phyloP scores from a whole-genome alignment of 2,113 vertebrate genomes.

The Progne subis region DNA sequence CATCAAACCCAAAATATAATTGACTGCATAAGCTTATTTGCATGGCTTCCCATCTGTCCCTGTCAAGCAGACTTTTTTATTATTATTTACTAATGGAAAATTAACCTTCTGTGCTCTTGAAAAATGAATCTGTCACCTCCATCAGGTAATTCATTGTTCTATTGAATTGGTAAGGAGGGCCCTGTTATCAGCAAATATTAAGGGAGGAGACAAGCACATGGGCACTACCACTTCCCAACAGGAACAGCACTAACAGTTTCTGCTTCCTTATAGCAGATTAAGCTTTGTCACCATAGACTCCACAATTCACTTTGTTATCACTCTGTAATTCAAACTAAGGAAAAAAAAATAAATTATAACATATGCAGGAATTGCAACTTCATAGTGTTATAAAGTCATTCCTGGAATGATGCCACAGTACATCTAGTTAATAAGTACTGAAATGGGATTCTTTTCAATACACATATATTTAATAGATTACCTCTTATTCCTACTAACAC shows the following conservation, averaged over 20 bases:
- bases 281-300: not conserved
- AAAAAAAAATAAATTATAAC: not conserved
- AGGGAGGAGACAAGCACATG: not conserved
- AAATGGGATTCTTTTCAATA: not conserved
- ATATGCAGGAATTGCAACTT: not conserved
- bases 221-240: not conserved
- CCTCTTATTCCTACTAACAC: not conserved
- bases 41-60: conserved; percentile 18
- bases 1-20: not conserved
- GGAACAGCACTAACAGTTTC: not conserved
- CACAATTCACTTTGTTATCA: not conserved
- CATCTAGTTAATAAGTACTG: not conserved
- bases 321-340: not conserved
- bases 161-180: not conserved
- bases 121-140: not conserved
- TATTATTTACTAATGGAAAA: conserved; percentile 26
- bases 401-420: not conserved
- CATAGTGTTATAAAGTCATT: not conserved
- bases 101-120: conserved; percentile 24
- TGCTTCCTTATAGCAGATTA: not conserved
- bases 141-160: not conserved
- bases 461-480: not conserved
- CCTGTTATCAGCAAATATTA: not conserved
- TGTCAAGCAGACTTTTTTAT: not conserved
- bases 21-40: not conserved